phyloP scores from a whole-genome alignment of 2,797 vertebrate species.

The Lerista edwardsae region DNA sequence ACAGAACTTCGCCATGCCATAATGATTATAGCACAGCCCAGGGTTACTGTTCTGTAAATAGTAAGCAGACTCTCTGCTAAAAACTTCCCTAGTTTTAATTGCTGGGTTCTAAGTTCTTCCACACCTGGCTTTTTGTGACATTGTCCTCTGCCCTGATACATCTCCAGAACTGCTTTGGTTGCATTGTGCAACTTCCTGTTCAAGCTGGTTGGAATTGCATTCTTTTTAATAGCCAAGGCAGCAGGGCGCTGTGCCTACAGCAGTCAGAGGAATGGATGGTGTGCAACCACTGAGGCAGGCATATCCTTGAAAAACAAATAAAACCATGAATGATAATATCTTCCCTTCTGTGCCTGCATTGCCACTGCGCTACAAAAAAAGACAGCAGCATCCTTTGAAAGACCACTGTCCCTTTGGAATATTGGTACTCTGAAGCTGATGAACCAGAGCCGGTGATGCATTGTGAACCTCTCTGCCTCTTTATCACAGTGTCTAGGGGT shows the following conservation, averaged over 20 bases:
- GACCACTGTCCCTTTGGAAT: neutral
- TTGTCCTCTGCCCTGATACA: neutral
- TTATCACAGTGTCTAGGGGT: neutral
- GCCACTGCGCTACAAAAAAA: neutral
- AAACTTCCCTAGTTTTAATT: neutral
- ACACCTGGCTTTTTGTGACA: neutral
- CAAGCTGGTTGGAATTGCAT: accelerated
- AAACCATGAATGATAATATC: neutral
- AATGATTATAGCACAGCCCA: neutral
- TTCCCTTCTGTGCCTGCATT: neutral
- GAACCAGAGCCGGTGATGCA: neutral
- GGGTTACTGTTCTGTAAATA: conserved; percentile 16
- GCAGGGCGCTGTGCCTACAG: neutral
- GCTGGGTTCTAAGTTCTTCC: accelerated
- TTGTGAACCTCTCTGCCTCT: conserved; percentile 2
- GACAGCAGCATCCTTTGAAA: neutral
- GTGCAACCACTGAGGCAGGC: conserved; percentile 12
- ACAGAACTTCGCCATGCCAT: neutral
- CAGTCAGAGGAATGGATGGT: conserved; percentile 26
- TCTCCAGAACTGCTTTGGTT: neutral
- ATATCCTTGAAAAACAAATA: conserved; percentile 28
- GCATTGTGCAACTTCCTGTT: neutral
- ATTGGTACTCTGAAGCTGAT: neutral
- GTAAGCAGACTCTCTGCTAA: neutral
- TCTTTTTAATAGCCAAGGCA: neutral